Percentiles rank a stretch among this genome's conserved stretches.
phyloP scores from a whole-genome alignment of 2,113 vertebrate species.

The Cyanocitta stelleri region DNA sequence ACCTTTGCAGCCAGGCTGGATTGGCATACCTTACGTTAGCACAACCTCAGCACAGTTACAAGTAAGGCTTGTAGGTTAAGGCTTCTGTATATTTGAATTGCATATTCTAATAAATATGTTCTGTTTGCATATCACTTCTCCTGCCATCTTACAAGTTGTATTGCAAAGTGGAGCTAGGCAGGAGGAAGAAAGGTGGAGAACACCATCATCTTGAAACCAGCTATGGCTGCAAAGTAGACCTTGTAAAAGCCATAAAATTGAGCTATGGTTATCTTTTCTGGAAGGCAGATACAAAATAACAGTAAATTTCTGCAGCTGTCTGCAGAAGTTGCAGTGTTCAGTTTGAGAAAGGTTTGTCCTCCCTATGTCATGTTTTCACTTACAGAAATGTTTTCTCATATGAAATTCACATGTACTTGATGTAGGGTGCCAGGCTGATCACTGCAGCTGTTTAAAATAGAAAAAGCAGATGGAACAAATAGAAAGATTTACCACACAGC shows the following conservation, averaged over 20 bases:
- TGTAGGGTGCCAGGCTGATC: background rate
- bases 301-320: background rate
- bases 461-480: slow-evolving; percentile 43
- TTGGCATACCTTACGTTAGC: background rate
- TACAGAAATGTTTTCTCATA: background rate
- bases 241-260: background rate
- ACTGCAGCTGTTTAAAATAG: slow-evolving; percentile 55
- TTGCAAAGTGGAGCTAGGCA: background rate
- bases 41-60: background rate
- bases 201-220: background rate
- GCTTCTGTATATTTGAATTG: background rate
- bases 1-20: background rate
- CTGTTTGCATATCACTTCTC: background rate
- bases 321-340: background rate
- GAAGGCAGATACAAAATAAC: background rate
- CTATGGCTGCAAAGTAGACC: background rate
- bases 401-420: background rate
- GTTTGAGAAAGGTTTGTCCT: background rate
- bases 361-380: background rate
- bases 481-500: slow-evolving; percentile 30
- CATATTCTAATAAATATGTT: background rate
- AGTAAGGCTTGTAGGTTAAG: background rate
- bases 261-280: background rate
- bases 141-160: background rate
- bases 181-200: background rate